A percentile compares a stretch with the other conserved stretches of the same genome.
These are phyloP conservation scores for Apamea sordens DNA, from an alignment of 2,888 invertebrate genomes.

Conservation along the genomic window DNA sequence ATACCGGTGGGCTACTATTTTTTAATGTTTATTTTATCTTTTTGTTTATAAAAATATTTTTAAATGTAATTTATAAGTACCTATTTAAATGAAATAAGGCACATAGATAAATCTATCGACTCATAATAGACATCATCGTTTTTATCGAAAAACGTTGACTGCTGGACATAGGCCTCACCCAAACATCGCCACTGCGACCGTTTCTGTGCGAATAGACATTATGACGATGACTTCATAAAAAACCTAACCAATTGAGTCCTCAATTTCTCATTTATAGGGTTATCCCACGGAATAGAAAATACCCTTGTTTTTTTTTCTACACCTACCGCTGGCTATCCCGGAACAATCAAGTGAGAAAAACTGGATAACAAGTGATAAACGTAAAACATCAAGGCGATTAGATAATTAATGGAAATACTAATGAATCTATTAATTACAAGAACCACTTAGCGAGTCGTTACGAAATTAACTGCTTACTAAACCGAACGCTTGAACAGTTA, in stretches of 20 bases:
- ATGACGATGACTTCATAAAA: neutral
- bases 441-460: conserved; percentile 28
- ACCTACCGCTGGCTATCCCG: neutral
- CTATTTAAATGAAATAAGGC: no score
- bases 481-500: neutral
- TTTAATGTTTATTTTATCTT: no score
- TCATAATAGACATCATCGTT: neutral
- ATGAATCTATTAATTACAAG: conserved; percentile 39
- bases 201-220: no score
- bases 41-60: no score
- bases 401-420: conserved; percentile 31
- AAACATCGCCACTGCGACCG: no score
- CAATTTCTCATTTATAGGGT: neutral
- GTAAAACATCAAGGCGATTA: conserved; percentile 21
- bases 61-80: no score
- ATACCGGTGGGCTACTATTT: no score
- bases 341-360: neutral
- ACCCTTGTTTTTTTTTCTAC: neutral
- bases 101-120: neutral
- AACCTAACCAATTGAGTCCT: neutral
- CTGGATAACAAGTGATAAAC: neutral
- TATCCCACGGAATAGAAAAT: neutral
- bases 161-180: no score
- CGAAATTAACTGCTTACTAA: conserved; percentile 8
- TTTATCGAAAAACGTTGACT: no score